phyloP scores from a whole-genome alignment of 2,113 vertebrate genomes.

The Tapirus terrestris region DNA sequence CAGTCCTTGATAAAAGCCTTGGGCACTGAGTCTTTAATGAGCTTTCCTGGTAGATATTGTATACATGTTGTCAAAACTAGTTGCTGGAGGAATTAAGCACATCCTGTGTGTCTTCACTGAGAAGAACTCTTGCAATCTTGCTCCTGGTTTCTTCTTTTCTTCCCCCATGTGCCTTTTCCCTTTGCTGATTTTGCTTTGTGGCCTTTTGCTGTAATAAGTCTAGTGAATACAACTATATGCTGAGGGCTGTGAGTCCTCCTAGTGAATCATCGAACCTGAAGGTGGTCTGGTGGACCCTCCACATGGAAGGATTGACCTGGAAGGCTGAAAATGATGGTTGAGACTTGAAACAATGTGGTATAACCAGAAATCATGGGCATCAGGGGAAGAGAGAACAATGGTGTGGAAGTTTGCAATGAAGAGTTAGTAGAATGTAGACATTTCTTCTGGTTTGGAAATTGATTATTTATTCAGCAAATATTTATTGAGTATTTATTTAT shows the following conservation, averaged over 20 bases:
- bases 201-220: background rate
- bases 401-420: background rate
- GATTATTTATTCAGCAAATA: background rate
- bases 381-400: background rate
- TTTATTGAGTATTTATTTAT: background rate
- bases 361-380: background rate
- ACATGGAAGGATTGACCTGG: background rate
- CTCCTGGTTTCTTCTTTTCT: background rate
- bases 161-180: background rate
- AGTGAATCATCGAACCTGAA: background rate
- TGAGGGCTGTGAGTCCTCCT: background rate
- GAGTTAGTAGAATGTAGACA: background rate
- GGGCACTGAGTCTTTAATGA: background rate
- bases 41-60: background rate
- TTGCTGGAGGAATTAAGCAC: background rate
- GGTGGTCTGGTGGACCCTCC: background rate
- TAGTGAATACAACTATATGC: background rate
- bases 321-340: background rate
- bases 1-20: background rate
- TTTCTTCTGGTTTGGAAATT: background rate
- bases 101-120: background rate
- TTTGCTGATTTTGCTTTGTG: conserved; percentile 38
- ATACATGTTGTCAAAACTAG: background rate
- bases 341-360: background rate
- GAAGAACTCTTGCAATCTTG: background rate